Base-by-base conservation (phyloP, 1,140 invertebrate genomes). In the Trichonephila inaurata region DNA sequence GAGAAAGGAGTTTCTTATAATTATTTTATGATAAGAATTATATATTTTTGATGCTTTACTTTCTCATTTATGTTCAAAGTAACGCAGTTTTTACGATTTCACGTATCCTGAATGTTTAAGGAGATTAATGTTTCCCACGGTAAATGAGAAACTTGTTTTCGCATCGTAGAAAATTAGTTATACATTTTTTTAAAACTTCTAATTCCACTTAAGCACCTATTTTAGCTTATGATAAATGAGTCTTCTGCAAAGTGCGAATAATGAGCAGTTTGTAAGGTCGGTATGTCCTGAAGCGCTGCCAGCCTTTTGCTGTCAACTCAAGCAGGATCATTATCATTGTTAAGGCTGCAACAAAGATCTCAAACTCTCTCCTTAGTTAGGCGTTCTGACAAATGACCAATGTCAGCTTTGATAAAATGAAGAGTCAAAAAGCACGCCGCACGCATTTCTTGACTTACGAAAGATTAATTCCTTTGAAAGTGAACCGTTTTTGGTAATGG, bases 401-500 rank as follows among this genome's bases (percentile, higher is more conserved):
- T 16, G 69, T 14, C 28, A 28, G 2, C 2, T 18, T 16, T 33
- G 62, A 64, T 64, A 64, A 64, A 21, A 64, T 14, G 28, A 0
- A 33, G 33, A 77, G 24, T 77, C 18, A 28, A 5, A 18, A 33
- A 40, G 28, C 28, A 33, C 62, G 28, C 12, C 5, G 28, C 28
- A 33, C 62, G 28, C 12, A 16, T 40, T 40, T 77, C 14, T 40
- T 40, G 72, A 40, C 72, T 77, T 40, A 33, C 72, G 16, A 33
- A 77, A 77, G 28, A 77, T 77, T 77, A 77, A 77, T 33, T 77
- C 24, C 18, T 77, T 40, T 77, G 24, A 77, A 77, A 77, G 28
- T 33, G 28, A 18, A 19, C 16, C 14, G 16, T 7, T 77, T 77
- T 40, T 77, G 72, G 28, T 77, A 40, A 77, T 77, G 28, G 28